phyloP scores from a whole-genome alignment of 2,888 invertebrate species.

The Tetropium fuscum region DNA sequence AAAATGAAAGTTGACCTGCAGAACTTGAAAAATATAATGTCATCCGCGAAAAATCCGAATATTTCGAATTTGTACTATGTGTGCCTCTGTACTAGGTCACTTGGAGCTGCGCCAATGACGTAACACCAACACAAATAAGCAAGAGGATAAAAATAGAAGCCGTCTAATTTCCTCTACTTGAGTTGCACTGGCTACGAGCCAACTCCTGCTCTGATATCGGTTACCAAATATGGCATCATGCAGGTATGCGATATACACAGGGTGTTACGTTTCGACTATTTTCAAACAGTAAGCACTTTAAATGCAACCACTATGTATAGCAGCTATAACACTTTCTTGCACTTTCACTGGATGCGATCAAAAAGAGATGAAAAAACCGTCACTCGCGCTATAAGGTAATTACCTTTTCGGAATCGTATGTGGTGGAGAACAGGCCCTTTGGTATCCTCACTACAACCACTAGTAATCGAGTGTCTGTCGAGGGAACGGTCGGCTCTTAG shows the following conservation, averaged over 20 bases:
- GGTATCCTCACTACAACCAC: constrained; percentile 71
- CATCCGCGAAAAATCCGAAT: constrained; percentile 5
- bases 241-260: constrained; percentile 31
- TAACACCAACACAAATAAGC: constrained; percentile 54
- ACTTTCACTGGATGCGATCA: constrained; percentile 9
- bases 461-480: constrained; percentile 71
- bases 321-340: constrained; percentile 12
- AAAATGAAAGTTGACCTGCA: neutral
- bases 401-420: constrained; percentile 66
- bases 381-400: constrained; percentile 49
- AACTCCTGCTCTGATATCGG: constrained; percentile 44
- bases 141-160: constrained; percentile 66
- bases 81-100: constrained; percentile 56
- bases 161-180: constrained; percentile 48
- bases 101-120: constrained; percentile 61
- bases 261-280: constrained; percentile 32
- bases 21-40: neutral
- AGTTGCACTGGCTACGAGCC: constrained; percentile 55
- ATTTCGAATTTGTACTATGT: constrained; percentile 21
- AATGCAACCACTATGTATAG: constrained; percentile 7
- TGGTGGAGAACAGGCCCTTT: constrained; percentile 60
- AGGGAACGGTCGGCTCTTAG: constrained; percentile 68
- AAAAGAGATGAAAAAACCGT: constrained; percentile 14
- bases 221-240: constrained; percentile 56
- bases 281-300: constrained; percentile 10